These are phyloP conservation scores for Pheosia gnoma DNA, from an alignment of 2,888 invertebrate genomes.

Conservation along the genomic window DNA sequence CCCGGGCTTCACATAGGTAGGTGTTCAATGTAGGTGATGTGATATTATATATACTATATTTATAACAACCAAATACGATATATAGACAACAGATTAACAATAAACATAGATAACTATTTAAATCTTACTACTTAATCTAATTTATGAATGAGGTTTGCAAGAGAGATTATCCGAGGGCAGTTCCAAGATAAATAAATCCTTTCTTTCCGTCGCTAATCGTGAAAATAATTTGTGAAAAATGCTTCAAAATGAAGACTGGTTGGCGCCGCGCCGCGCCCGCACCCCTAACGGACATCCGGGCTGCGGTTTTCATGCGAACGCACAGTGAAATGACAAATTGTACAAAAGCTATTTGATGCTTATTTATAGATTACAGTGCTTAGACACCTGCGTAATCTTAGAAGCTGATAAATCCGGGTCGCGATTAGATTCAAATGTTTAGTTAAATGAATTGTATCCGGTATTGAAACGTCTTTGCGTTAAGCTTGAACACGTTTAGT, in stretches of 20 bases:
- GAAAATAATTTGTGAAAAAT: conserved; percentile 1
- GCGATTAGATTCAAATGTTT: conserved; percentile 1
- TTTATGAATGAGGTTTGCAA: too few relatives aligned
- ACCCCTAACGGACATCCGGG: conserved; percentile 1
- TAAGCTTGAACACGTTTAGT: neutral
- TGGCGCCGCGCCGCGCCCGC: neutral
- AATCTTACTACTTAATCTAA: too few relatives aligned
- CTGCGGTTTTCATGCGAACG: conserved; percentile 7
- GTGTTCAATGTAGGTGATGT: too few relatives aligned
- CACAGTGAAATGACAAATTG: conserved; percentile 1
- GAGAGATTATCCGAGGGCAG: neutral
- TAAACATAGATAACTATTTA: too few relatives aligned
- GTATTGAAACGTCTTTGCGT: neutral
- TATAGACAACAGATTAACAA: too few relatives aligned
- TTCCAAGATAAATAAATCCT: neutral
- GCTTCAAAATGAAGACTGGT: neutral
- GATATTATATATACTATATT: too few relatives aligned
- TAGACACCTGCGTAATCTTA: neutral
- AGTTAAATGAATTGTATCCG: neutral
- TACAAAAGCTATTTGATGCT: conserved; percentile 3
- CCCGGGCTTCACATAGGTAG: too few relatives aligned
- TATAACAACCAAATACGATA: too few relatives aligned
- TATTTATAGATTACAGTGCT: neutral
- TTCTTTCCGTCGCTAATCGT: neutral
- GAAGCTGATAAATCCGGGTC: conserved; percentile 1